A percentile compares a stretch with the other conserved stretches of the same genome.
Conservation (phyloP, 2,797 vertebrate genomes). For the Sphenopsis melanotis region DNA sequence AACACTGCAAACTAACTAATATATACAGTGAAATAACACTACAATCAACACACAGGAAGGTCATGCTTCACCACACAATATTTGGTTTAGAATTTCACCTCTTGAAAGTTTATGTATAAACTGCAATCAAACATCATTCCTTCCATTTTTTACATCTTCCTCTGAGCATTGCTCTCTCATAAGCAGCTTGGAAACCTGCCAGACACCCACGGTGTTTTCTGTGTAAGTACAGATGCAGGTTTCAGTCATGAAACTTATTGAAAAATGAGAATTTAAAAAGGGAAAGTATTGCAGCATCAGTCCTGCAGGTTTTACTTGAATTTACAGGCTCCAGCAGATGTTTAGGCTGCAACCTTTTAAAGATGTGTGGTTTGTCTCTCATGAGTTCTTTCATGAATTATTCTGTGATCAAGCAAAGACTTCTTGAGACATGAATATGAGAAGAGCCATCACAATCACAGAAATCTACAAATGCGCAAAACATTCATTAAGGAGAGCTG, state of each 20-base stretch:
- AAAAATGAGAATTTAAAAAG: background rate
- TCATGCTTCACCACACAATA: background rate
- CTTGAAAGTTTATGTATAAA: background rate
- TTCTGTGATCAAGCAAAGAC: background rate
- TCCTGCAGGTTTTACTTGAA: background rate
- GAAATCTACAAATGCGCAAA: background rate
- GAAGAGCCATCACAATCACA: background rate
- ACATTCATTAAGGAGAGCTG: background rate
- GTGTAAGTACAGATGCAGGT: background rate
- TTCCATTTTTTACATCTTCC: background rate
- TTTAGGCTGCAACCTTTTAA: background rate
- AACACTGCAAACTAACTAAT: background rate
- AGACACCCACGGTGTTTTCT: background rate
- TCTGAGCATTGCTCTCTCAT: background rate
- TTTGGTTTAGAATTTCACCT: background rate
- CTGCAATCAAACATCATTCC: background rate
- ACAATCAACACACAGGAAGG: fast-evolving
- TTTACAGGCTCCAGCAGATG: background rate
- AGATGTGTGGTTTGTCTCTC: background rate
- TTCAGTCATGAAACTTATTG: background rate
- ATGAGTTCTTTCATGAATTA: background rate
- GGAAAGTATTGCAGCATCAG: background rate
- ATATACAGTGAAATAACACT: background rate
- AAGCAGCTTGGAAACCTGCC: background rate
- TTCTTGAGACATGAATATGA: background rate